A percentile compares a stretch with the other conserved stretches of the same genome.
Evolutionary conservation across 2,888 invertebrate species (phyloP).

Genomic region (Acleris literana): DNA sequence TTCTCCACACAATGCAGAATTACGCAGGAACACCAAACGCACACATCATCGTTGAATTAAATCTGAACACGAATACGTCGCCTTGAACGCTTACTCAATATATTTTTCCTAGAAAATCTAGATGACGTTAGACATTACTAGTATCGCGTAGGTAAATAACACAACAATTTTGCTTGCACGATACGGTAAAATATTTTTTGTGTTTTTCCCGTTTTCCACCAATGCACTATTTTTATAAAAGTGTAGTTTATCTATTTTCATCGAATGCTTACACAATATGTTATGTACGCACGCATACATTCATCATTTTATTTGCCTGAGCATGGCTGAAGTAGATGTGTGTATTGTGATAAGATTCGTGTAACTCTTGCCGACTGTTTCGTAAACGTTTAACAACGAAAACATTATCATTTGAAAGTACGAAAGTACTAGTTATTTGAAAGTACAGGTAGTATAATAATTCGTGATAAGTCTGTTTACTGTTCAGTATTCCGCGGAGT

Average conservation of each 20-base stretch:
- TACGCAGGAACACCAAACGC: slow-evolving; percentile 21
- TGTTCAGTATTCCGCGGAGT: slow-evolving; percentile 1
- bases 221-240: slow-evolving; percentile 19
- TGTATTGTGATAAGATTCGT: too few relatives aligned
- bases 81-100: slow-evolving; percentile 3
- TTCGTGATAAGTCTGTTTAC: neutral
- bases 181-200: slow-evolving; percentile 23
- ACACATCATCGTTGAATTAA: slow-evolving; percentile 3
- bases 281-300: neutral
- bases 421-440: too few relatives aligned
- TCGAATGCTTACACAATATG: slow-evolving; percentile 18
- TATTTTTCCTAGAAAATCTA: slow-evolving; percentile 1
- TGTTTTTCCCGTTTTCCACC: slow-evolving; percentile 8
- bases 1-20: slow-evolving; percentile 40
- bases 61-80: slow-evolving; percentile 6
- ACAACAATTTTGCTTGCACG: neutral
- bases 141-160: neutral
- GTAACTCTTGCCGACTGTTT: too few relatives aligned
- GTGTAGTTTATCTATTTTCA: slow-evolving; percentile 25
- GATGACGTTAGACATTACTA: slow-evolving; percentile 2
- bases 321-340: too few relatives aligned
- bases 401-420: neutral
- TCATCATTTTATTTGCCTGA: too few relatives aligned
- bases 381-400: too few relatives aligned
- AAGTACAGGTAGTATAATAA: neutral